These are phyloP conservation scores for Drosophila bifasciata DNA, from an alignment of 1,140 invertebrate species.

Conservation along the genomic window DNA sequence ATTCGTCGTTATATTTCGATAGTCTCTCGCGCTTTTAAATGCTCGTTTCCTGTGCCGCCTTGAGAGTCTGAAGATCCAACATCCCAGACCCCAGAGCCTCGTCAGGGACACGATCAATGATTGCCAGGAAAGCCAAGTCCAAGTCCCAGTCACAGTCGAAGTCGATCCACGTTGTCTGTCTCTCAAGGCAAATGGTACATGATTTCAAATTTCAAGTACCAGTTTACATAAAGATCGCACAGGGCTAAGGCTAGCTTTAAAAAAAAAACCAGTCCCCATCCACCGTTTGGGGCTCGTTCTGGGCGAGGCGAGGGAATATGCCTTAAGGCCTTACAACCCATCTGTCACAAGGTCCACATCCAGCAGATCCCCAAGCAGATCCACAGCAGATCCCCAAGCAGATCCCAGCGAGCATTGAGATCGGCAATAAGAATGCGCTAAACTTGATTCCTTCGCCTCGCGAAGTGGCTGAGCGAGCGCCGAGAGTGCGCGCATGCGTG, in stretches of 20 bases:
- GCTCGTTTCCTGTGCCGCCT: conserved; percentile 74
- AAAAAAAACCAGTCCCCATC: conserved; percentile 49
- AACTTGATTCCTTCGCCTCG: conserved; percentile 72
- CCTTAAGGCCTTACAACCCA: conserved; percentile 69
- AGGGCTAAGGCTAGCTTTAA: conserved; percentile 49
- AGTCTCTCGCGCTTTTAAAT: conserved; percentile 78
- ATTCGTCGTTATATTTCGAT: conserved; percentile 79
- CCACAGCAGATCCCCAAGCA: conserved; percentile 1
- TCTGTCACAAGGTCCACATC: conserved; percentile 69
- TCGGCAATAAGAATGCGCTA: conserved; percentile 78
- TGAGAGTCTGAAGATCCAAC: conserved; percentile 4
- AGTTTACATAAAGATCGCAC: conserved; percentile 75
- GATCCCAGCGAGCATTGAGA: conserved; percentile 3
- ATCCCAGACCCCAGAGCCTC: conserved; percentile 9
- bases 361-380: conserved; percentile 31
- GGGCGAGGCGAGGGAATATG: conserved; percentile 68
- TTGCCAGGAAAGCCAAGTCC: conserved; percentile 31
- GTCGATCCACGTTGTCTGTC: conserved; percentile 42
- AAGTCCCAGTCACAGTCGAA: conserved; percentile 12
- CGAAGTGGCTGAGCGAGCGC: conserved; percentile 53
- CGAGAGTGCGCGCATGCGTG: conserved; percentile 82
- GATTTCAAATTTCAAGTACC: conserved; percentile 83
- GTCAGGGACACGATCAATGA: conserved; percentile 76
- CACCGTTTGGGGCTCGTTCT: conserved; percentile 18
- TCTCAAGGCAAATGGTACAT: conserved; percentile 82